Percentiles rank a stretch among this genome's conserved stretches.
Conservation (phyloP, 2,797 vertebrate species). For the Perodicticus potto region DNA sequence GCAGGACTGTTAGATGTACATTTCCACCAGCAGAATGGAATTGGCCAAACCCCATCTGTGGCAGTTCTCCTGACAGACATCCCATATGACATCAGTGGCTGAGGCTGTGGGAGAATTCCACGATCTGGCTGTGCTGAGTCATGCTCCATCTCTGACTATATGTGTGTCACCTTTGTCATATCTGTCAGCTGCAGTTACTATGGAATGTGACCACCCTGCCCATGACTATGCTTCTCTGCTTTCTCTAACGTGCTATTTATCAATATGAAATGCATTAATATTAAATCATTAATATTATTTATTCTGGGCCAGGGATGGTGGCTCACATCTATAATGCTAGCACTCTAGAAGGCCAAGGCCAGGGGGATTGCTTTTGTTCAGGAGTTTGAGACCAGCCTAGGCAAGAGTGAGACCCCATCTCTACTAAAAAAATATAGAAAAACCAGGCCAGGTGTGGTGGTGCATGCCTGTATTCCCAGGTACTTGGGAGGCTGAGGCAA, state of each 20-base stretch:
- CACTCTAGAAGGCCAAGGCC: too few species aligned
- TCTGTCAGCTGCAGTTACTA: not conserved
- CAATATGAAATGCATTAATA: not conserved
- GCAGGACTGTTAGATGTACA: not conserved
- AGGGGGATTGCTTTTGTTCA: too few species aligned
- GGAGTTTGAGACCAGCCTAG: too few species aligned
- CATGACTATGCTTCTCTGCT: not conserved
- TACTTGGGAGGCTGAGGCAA: too few species aligned
- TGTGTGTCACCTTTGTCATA: not conserved
- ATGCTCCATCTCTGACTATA: constrained; percentile 46
- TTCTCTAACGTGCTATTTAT: not conserved
- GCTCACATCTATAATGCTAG: too few species aligned
- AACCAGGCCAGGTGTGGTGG: too few species aligned
- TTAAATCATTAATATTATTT: not conserved
- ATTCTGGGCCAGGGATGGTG: too few species aligned
- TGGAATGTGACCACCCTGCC: not conserved
- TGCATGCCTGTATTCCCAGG: too few species aligned
- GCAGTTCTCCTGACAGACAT: constrained; percentile 13
- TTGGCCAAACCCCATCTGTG: not conserved
- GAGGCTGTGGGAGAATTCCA: constrained; percentile 63
- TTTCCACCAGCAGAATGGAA: not conserved
- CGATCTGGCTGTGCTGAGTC: constrained; percentile 77
- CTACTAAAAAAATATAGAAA: too few species aligned
- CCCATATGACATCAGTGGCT: not conserved
- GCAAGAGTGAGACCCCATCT: too few species aligned